Evolutionary conservation across 2,113 vertebrate species (phyloP).

Genomic region (Meleagris gallopavo): DNA sequence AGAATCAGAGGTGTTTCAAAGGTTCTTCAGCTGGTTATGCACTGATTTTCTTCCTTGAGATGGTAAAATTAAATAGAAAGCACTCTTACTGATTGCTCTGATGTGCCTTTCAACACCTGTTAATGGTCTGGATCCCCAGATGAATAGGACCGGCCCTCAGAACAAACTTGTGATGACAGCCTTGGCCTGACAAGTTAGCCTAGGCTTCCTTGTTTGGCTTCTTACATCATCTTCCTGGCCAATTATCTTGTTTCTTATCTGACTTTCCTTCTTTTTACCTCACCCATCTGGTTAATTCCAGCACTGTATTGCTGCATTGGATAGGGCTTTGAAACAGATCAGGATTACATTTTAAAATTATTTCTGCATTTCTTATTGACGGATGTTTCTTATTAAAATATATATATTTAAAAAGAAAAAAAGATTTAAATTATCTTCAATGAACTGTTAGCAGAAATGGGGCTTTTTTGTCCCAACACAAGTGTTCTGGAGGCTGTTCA

Average conservation of each 20-base stretch:
- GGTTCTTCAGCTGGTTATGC: not conserved
- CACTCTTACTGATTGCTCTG: not conserved
- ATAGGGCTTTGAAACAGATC: not conserved
- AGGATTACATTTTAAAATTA: not conserved
- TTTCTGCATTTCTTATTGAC: not conserved
- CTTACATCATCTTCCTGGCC: fast-evolving
- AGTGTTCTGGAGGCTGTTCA: not conserved
- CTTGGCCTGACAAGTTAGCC: not conserved
- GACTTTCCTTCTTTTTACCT: not conserved
- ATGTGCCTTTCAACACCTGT: not conserved
- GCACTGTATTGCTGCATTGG: not conserved
- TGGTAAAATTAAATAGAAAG: not conserved
- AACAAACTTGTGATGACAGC: not conserved
- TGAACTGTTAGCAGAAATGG: not conserved
- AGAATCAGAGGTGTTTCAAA: not conserved
- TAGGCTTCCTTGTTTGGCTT: not conserved
- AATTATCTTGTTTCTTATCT: not conserved
- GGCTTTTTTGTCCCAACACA: fast-evolving
- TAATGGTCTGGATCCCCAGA: not conserved
- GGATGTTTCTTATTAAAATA: not conserved
- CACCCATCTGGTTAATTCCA: not conserved
- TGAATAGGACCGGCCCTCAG: not conserved
- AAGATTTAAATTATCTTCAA: not conserved
- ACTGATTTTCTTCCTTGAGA: not conserved
- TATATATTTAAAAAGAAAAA: not conserved